These are phyloP conservation scores for Microcaecilia unicolor DNA, from an alignment of 2,797 vertebrate genomes.

Conservation along the genomic window DNA sequence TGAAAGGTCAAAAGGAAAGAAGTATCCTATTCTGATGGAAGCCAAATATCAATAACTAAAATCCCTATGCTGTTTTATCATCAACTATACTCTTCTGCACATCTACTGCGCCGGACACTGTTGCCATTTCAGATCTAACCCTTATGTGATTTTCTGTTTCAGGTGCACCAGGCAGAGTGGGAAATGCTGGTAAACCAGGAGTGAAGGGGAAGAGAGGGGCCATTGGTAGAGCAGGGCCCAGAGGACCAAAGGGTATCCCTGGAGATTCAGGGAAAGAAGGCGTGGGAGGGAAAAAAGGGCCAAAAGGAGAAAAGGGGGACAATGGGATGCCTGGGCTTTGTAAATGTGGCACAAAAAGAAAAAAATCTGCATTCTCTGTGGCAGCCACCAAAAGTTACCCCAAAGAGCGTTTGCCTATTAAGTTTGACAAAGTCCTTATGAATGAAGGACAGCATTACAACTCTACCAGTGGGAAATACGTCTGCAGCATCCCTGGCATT, in stretches of 20 bases:
- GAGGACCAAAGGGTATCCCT: constrained; percentile 70
- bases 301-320: constrained; percentile 64
- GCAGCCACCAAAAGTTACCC: constrained; percentile 91
- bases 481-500: constrained; percentile 79
- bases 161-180: constrained; percentile 77
- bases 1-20: no score
- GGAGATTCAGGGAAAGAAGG: constrained; percentile 66
- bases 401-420: constrained; percentile 81
- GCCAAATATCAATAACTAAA: no score
- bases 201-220: constrained; percentile 75
- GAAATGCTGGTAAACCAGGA: constrained; percentile 79
- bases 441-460: constrained; percentile 92
- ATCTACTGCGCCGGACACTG: no score
- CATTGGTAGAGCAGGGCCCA: constrained; percentile 77
- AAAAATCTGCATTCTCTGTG: constrained; percentile 86
- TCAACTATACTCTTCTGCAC: no score
- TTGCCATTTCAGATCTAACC: no score
- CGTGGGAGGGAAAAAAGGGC: constrained; percentile 66
- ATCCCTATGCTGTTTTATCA: no score
- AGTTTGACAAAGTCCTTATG: constrained; percentile 86
- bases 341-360: constrained; percentile 56
- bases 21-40: no score
- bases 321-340: constrained; percentile 74
- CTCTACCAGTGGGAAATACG: constrained; percentile 78
- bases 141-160: constrained; percentile 26